phyloP scores from a whole-genome alignment of 2,888 invertebrate genomes.

The Lamproptera curius region DNA sequence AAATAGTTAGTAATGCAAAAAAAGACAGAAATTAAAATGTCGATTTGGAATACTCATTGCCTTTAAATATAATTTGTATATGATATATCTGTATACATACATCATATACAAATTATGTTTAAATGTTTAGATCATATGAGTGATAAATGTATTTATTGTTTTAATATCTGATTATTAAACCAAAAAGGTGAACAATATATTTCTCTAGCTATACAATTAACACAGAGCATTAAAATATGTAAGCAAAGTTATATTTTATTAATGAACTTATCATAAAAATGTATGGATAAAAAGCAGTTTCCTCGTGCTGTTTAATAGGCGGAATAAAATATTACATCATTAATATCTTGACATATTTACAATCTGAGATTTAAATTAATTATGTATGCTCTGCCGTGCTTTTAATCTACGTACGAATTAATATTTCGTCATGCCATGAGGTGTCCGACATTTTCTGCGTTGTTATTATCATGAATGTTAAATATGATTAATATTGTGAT shows the following conservation, averaged over 20 bases:
- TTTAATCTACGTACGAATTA: constrained; percentile 32
- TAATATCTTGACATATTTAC: background rate
- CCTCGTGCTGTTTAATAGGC: constrained; percentile 19
- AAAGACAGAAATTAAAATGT: too few relatives aligned
- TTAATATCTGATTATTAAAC: too few relatives aligned
- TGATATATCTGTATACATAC: too few relatives aligned
- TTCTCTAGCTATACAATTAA: too few relatives aligned
- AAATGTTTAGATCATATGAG: too few relatives aligned
- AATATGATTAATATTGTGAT: constrained; percentile 34
- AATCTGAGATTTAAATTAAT: background rate
- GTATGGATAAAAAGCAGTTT: background rate
- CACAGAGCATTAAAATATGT: too few relatives aligned
- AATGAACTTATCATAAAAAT: background rate
- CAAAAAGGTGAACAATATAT: too few relatives aligned
- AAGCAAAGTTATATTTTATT: background rate
- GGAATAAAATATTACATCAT: background rate
- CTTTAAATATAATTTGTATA: too few relatives aligned
- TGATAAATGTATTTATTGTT: too few relatives aligned
- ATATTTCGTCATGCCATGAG: constrained; percentile 41
- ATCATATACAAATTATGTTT: too few relatives aligned
- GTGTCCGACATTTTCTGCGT: constrained; percentile 32
- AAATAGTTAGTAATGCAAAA: too few relatives aligned
- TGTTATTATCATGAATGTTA: constrained; percentile 36
- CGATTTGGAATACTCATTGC: too few relatives aligned
- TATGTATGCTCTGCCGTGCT: constrained; percentile 1